Evolutionary conservation across 2,113 vertebrate species (phyloP).

Genomic region (Tenebrosternarchus preto): DNA sequence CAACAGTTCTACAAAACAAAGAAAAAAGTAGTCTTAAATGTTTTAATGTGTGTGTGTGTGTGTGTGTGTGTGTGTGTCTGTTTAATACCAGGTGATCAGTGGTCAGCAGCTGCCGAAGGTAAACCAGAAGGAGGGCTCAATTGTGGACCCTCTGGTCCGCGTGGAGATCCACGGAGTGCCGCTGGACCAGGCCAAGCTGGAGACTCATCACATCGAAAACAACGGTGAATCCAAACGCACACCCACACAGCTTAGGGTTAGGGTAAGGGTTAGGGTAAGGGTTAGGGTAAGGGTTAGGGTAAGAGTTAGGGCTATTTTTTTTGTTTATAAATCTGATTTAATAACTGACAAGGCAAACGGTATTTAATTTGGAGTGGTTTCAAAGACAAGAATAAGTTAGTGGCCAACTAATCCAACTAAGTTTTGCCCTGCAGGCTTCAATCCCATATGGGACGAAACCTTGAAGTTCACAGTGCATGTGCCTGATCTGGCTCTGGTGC

Average conservation of each 20-base stretch:
- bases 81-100: conserved; percentile 84
- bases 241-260: too few species aligned
- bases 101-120: conserved; percentile 94
- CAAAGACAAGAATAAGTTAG: too few species aligned
- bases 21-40: too few species aligned
- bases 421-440: conserved; percentile 80
- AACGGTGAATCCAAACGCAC: conserved; percentile 78
- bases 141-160: conserved; percentile 89
- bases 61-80: conserved; percentile 35
- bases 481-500: conserved; percentile 85
- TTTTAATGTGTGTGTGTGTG: background rate
- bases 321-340: too few species aligned
- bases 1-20: too few species aligned
- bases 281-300: too few species aligned
- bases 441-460: conserved; percentile 87
- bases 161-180: conserved; percentile 89
- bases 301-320: too few species aligned
- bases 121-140: conserved; percentile 83
- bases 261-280: too few species aligned
- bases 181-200: conserved; percentile 79
- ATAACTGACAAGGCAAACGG: too few species aligned
- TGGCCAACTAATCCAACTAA: background rate
- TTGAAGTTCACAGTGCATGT: conserved; percentile 83
- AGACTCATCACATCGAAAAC: conserved; percentile 91
- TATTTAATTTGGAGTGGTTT: too few species aligned